A percentile compares a stretch with the other conserved stretches of the same genome.
phyloP scores from a whole-genome alignment of 1,140 invertebrate species.

The Temnothorax longispinosus region DNA sequence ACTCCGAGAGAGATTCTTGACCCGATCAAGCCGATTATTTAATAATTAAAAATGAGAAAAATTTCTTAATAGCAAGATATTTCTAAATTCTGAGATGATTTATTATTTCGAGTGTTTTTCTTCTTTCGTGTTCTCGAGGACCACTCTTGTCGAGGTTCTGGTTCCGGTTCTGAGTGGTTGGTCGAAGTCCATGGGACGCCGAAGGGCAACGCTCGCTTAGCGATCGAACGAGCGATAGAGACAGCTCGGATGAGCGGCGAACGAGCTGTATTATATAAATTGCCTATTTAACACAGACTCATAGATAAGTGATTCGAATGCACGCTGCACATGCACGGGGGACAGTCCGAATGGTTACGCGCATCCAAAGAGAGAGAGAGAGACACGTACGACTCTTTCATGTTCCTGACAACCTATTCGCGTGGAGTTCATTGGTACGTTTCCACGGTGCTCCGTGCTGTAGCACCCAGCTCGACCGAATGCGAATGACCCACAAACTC shows the following conservation, averaged over 20 bases:
- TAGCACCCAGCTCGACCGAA: constrained; percentile 79
- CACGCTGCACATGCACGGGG: neutral
- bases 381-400: constrained; percentile 52
- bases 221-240: neutral
- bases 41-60: neutral
- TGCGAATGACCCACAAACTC: constrained; percentile 79
- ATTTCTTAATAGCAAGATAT: neutral
- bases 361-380: neutral
- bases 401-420: constrained; percentile 78
- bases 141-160: neutral
- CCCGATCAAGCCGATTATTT: neutral
- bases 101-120: neutral
- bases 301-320: neutral
- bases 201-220: neutral
- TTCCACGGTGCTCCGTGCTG: constrained; percentile 81
- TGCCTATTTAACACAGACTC: neutral
- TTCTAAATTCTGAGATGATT: neutral
- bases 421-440: constrained; percentile 82
- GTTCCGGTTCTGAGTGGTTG: neutral
- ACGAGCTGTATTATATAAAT: neutral
- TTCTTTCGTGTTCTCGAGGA: neutral
- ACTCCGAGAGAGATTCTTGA: neutral
- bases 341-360: constrained; percentile 7
- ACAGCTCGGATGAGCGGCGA: neutral
- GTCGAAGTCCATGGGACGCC: neutral